Conservation (phyloP, 2,797 vertebrate genomes). For the Helostoma temminkii region DNA sequence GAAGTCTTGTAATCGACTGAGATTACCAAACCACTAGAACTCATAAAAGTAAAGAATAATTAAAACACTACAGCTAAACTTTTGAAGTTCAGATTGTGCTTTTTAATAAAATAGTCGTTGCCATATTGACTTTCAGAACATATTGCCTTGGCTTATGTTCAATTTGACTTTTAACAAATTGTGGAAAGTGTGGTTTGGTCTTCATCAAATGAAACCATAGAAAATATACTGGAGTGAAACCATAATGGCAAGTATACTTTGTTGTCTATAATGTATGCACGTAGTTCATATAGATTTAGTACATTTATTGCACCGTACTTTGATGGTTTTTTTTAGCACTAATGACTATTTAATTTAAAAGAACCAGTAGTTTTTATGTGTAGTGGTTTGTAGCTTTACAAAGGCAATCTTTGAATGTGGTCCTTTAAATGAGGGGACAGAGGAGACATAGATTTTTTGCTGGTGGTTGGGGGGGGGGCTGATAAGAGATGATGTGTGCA, state of each 20-base stretch:
- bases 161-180: constrained; percentile 72
- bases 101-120: constrained; percentile 68
- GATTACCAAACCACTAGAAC: constrained; percentile 70
- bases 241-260: constrained; percentile 55
- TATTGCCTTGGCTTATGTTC: constrained; percentile 60
- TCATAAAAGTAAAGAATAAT: constrained; percentile 75
- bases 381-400: constrained; percentile 51
- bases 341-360: constrained; percentile 44
- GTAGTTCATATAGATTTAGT: constrained; percentile 23
- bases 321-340: constrained; percentile 61
- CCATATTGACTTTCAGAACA: constrained; percentile 69
- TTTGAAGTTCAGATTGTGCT: constrained; percentile 62
- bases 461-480: constrained; percentile 25
- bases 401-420: constrained; percentile 38
- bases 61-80: constrained; percentile 56
- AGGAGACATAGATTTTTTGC: constrained; percentile 17
- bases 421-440: constrained; percentile 17
- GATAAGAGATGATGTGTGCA: constrained; percentile 76
- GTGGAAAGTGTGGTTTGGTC: constrained; percentile 46
- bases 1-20: constrained; percentile 39
- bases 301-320: constrained; percentile 43
- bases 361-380: constrained; percentile 40
- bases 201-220: constrained; percentile 62
- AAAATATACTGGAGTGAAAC: constrained; percentile 50
- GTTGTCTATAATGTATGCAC: constrained; percentile 44